Evolutionary conservation across 2,797 vertebrate genomes (phyloP).

Genomic region (Streptopelia turtur): DNA sequence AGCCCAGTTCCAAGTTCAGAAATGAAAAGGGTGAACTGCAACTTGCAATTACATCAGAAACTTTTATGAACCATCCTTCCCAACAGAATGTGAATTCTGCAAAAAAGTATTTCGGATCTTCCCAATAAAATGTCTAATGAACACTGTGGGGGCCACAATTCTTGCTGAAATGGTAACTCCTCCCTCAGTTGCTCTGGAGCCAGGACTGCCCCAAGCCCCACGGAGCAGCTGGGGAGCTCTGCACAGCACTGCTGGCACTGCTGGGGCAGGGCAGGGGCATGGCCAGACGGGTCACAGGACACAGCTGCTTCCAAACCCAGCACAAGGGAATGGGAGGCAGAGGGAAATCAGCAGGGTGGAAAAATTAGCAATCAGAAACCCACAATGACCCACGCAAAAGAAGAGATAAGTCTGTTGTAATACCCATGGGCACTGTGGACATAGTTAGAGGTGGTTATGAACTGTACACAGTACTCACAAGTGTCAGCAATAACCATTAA

Average conservation of each 20-base stretch:
- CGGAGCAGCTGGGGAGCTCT: background rate
- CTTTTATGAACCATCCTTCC: background rate
- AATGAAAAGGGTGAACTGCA: conserved; percentile 38
- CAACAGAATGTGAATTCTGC: conserved; percentile 16
- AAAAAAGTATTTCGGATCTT: conserved; percentile 20
- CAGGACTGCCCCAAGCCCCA: background rate
- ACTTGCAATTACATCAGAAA: conserved; percentile 24
- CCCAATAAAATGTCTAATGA: conserved; percentile 38
- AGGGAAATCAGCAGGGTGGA: background rate
- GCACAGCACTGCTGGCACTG: background rate
- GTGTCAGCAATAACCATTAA: background rate
- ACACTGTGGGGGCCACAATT: background rate
- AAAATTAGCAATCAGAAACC: conserved; percentile 29
- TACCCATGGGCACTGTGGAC: background rate
- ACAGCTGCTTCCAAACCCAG: background rate
- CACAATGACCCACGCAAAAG: conserved; percentile 3
- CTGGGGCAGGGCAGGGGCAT: background rate
- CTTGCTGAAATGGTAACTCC: conserved; percentile 14
- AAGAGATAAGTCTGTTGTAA: background rate
- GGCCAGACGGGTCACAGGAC: background rate
- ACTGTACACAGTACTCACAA: background rate
- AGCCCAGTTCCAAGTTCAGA: conserved; percentile 43
- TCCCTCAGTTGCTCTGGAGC: background rate
- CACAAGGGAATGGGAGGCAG: background rate
- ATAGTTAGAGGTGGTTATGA: background rate